Evolutionary conservation across 2,888 invertebrate genomes (phyloP), one percentile per base, ranked within the genome.

Genomic region (Cancer borealis): DNA sequence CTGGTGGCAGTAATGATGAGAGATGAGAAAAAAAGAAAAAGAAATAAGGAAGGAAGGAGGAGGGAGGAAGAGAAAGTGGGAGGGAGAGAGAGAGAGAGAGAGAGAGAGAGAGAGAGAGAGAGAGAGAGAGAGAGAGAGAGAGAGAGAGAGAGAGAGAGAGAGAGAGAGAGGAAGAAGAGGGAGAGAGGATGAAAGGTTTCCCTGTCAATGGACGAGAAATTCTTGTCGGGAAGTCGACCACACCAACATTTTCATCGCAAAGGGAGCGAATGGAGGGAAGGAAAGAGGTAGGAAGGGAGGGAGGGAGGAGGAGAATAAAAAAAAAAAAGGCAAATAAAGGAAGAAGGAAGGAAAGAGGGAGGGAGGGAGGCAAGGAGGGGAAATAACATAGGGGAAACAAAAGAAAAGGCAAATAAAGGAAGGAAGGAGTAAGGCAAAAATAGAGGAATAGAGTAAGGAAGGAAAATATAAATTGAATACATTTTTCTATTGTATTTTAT

Each of bases 151-250:
- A 8, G 79, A 79, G 26, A 79, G 26, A 30, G 5, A 8, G 26
- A 5, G 21, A 8, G 30, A 26, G 30, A n/a, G 21, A 66, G 79
- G 30, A 30, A 30, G 30, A 5, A 6, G 21, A 26, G 21, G 79
- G 26, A 12, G 10, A 12, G 26, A 12, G 30, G 3, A 66, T n/a
- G 21, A 66, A n/a, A 6, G 66, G 66, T 21, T 66, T 66, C 54
- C 66, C n/a, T 66, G 66, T 66, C 66, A 66, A 66, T 66, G n/a
- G 66, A n/a, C 66, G 66, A n/a, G 66, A 54, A 54, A 66, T 66
- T 66, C 66, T 66, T 66, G 66, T 4, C 66, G 3, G n/a, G 54
- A 3, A 17, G n/a, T 66, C 66, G n/a, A n/a, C 66, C n/a, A 66
- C n/a, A n/a, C 66, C 21, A 66, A n/a, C 6, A 66, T 66, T 66